Base-by-base conservation (phyloP, 2,113 vertebrate species). In the Cryptomyrus ogoouensis region DNA sequence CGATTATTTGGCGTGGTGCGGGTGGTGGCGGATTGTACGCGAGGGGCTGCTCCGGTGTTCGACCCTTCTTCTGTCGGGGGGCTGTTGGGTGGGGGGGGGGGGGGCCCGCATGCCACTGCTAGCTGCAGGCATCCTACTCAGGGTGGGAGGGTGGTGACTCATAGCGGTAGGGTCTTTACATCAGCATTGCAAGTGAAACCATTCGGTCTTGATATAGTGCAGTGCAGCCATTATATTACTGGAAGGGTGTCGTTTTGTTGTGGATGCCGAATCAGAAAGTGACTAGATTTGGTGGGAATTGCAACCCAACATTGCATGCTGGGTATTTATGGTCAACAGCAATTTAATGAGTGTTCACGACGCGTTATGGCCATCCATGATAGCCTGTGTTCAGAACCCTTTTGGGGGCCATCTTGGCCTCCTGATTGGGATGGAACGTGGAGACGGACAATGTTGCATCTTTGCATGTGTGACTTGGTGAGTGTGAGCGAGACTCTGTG, bases 251-350 rank as follows among this genome's bases (percentile, higher is more conserved):
- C 7, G 1, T 86, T 86, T 86, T 35, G 50, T 56, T n/a, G 24
- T 47, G 49, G 9, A 74, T 5, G 10, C 4, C 12, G 49, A 87
- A 87, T 52, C 9, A 53, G 50, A 87, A 87, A 39, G 47, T 19
- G 27, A 27, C 7, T 21, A 19, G 27, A 49, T 6, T 49, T 86
- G 46, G n/a, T 27, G n/a, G 9, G 49, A 87, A 53, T 49, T 6
- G 44, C 53, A 47, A 85, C 9, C 3, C 9, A 85, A 44, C 47
- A 27, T 47, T 91, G 89, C 88, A 66, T 89, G 46, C 24, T n/a
- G 83, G 87, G 49, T 92, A 5, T 88, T 89, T 62, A 91, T 91
- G 35, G 24, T 88, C 35, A 62, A 24, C 12, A 17, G 12, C 31
- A 13, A 5, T 39, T 39, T 19, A 35, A 39, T 35, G 5, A 12